Conservation (phyloP, 1,140 invertebrate genomes). For the Drosophila kurseongensis region DNA sequence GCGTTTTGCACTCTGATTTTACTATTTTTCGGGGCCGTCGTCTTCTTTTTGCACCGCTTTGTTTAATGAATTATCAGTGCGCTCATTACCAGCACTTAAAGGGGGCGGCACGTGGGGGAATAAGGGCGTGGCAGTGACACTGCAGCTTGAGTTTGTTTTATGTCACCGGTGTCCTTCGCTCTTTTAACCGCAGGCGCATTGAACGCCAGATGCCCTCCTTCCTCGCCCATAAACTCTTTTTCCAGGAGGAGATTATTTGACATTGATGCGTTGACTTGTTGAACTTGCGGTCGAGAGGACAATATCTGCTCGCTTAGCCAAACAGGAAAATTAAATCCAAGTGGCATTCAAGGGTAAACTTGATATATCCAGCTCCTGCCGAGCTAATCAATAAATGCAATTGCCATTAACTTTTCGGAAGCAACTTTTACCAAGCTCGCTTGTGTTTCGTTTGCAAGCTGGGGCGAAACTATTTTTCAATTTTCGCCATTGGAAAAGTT, state of each 20-base stretch:
- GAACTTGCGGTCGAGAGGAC: constrained; percentile 25
- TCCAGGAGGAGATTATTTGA: constrained; percentile 28
- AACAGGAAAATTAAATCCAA: constrained; percentile 38
- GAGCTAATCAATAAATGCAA: constrained; percentile 67
- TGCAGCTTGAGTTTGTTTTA: constrained; percentile 45
- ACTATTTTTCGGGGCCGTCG: constrained; percentile 3
- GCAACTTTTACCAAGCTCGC: constrained; percentile 40
- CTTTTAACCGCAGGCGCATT: constrained; percentile 42
- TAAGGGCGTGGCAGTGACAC: constrained; percentile 50
- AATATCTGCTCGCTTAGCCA: constrained; percentile 28
- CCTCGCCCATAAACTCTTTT: constrained; percentile 2
- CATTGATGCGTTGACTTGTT: constrained; percentile 64
- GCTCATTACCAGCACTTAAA: constrained; percentile 66
- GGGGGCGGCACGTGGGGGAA: constrained; percentile 3
- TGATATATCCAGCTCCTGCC: constrained; percentile 15
- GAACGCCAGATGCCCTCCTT: background rate
- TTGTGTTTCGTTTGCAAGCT: constrained; percentile 25
- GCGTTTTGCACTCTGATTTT: constrained; percentile 45
- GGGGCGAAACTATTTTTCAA: constrained; percentile 73
- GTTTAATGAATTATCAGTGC: constrained; percentile 69
- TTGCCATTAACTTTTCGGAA: constrained; percentile 57
- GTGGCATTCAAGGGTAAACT: constrained; percentile 23
- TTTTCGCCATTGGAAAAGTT: constrained; percentile 56
- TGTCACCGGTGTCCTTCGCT: constrained; percentile 48
- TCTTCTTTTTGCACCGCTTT: constrained; percentile 33